Base-by-base conservation (phyloP, 2,888 invertebrate species). In the Scaptomyza flava region DNA sequence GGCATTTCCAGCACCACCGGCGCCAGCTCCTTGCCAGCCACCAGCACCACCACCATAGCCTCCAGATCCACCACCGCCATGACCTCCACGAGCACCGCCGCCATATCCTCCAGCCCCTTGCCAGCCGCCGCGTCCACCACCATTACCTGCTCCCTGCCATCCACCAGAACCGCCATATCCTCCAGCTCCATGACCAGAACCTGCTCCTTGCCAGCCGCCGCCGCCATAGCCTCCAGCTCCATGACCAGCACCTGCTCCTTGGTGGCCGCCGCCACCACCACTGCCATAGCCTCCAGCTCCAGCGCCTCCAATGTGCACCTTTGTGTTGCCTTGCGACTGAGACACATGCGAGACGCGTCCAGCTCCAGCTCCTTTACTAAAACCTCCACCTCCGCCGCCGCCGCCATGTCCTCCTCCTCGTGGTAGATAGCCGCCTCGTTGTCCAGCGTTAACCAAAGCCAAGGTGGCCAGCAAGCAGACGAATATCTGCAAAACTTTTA, bases 401-500 rank as follows among this genome's bases (percentile, higher is more conserved):
- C 36, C 36, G 23, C 45, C 45, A n/a, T 27, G 17, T 1, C 51
- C 54, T 33, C 79, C 79, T 9, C 81, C 80, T 33, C 73, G 79
- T 17, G 74, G 77, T 50, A 71, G 57, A 56, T 73, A 77, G 11
- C 81, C 83, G 2, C 77, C 79, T 34, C 80, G 79, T 23, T 83
- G 81, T 53, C 86, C 86, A 41, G 87, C 86, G 43, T 70, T 75
- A 43, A 36, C 85, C 63, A 87, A 23, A 3, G 87, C 81, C 64
- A 85, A 54, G 8, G 82, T 72, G 36, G 81, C 87, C 47, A 86
- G 68, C 48, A 86, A 61, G 71, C 85, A 87, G 41, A 86, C 81
- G 45, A 86, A 85, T 31, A 86, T 72, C 86, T 86, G 48, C 12
- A 51, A 53, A 36, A 12, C 47, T 5, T 52, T 12, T 38, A 36